Base-by-base conservation (phyloP, 2,113 vertebrate genomes). In the Microcebus griseorufus region DNA sequence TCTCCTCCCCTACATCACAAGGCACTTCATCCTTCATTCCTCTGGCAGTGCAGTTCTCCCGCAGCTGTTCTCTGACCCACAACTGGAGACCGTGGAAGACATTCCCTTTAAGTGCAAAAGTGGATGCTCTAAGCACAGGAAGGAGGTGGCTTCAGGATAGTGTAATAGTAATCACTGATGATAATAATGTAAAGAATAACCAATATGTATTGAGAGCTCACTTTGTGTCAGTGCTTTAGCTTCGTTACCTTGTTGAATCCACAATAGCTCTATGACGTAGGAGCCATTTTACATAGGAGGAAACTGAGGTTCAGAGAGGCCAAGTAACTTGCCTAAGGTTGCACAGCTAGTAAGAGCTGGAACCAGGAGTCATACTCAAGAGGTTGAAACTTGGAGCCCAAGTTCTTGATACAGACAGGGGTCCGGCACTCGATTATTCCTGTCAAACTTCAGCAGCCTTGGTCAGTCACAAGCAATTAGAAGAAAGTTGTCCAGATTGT, bases 21-120 rank as follows among this genome's bases (percentile, higher is more conserved):
- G 89, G 62, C 88, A 93, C 94, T 76, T 82, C 88, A 93, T 91
- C 82, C 82, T 62, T 96, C 85, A 94, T 80, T 79, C 79, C 53
- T 88, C 69, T 62, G 95, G 91, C 34, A 4, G 10, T 18, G 67
- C 80, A 0, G 34, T 23, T 42, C 86, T 32, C 17, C 9, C 88
- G 75, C 80, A 83, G 81, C 93, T 96, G 81, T 82, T 86, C 65
- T 80, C 55, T 78, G n/a, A 78, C 34, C 94, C 91, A 65, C 29
- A 85, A 37, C 60, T 75, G 53, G 53, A 85, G 75, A 16, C 0
- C 23, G 45, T 78, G 5, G 29, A 27, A 48, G 73, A 83, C 58
- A 55, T 86, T 93, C 3, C 2, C 32, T 39, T 39, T 42, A 91
- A 88, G 82, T 70, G 64, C 45, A 55, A n/a, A 79, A 25, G 32